Percentiles rank a stretch among this genome's conserved stretches.
These are phyloP conservation scores for Cancer borealis DNA, from an alignment of 2,888 invertebrate genomes.

Conservation along the genomic window DNA sequence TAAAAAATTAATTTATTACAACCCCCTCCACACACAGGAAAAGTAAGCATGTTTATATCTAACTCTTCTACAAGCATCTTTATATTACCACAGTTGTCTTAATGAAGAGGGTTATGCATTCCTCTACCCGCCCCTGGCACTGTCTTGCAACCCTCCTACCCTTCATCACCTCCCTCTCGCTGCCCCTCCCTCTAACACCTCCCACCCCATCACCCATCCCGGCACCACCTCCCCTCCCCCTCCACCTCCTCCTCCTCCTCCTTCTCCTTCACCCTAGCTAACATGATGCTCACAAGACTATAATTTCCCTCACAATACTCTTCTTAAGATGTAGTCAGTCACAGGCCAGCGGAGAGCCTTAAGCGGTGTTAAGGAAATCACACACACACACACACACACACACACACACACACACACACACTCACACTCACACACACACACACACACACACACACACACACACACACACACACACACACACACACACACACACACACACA, in stretches of 20 bases:
- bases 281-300: background rate
- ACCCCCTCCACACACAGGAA: slow-evolving; percentile 39
- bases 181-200: background rate
- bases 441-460: slow-evolving; percentile 45
- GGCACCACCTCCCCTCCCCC: background rate
- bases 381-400: slow-evolving; percentile 32
- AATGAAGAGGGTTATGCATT: background rate
- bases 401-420: slow-evolving; percentile 29
- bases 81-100: background rate
- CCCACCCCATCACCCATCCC: background rate
- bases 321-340: background rate
- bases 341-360: background rate
- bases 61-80: background rate
- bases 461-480: slow-evolving; percentile 25
- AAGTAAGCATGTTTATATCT: background rate
- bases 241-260: background rate
- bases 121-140: background rate
- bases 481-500: slow-evolving; percentile 36
- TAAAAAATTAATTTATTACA: background rate
- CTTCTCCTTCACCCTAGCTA: background rate
- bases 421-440: slow-evolving; percentile 13
- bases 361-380: background rate
- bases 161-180: background rate
- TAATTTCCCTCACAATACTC: background rate
- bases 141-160: background rate